Base-by-base conservation (phyloP, 2,888 invertebrate species). In the Heteropelma amictum region DNA sequence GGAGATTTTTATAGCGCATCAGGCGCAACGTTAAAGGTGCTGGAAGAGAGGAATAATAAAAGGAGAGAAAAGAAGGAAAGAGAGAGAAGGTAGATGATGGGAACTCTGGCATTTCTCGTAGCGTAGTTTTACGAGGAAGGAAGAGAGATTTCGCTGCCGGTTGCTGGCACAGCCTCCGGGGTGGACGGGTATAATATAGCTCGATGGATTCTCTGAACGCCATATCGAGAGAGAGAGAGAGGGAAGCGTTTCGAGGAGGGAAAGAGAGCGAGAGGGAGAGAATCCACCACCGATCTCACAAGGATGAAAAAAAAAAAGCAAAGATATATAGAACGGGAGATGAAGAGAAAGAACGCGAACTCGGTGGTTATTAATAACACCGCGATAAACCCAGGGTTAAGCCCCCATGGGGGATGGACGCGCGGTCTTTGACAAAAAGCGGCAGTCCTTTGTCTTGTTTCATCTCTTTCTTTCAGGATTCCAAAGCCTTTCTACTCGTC, bases 301-400 rank as follows among this genome's bases (percentile, higher is more conserved):
- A 51, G 51, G 33, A 51, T 14, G 28, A 53, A 64, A 53, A 53
- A 17, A 40, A 47, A 47, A 61, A 8, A 33, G 72, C 76, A 72
- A 76, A 69, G 68, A 71, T 68, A 77, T 67, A 72, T 68, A 71
- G 69, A 76, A 74, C 70, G 69, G 61, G 61, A 38, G 70, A 58
- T 71, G 69, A 70, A 68, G 69, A 64, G 69, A 65, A 65, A 70
- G 58, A 58, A 38, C 45, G 53, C 64, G 69, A 64, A 68, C 68
- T 80, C 63, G 80, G 80, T 73, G 80, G 83, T 85, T 85, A 83
- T 84, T 85, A 84, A 83, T 83, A 85, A 84, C 82, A 82, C 81
- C 78, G 78, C 83, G 84, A 83, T 83, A 85, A 85, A 83, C 81
- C 81, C 81, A 76, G 78, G 81, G 81, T 81, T 80, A 82, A 84